phyloP scores from a whole-genome alignment of 2,113 vertebrate genomes.

The Panthera leo region DNA sequence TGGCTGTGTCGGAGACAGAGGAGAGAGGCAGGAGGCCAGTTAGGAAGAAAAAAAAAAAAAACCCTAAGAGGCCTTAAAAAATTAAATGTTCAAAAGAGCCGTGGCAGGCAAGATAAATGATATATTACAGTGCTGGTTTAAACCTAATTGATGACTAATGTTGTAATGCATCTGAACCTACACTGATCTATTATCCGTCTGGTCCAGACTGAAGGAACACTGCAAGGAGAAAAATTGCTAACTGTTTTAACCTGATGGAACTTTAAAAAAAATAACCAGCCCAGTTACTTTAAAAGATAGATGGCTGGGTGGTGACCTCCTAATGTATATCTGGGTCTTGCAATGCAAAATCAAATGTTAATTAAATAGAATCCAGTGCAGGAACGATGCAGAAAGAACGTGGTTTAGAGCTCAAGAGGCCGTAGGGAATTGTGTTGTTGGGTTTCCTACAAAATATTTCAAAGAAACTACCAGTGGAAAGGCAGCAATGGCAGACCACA shows the following conservation, averaged over 20 bases:
- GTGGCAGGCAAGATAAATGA: slow-evolving; percentile 86
- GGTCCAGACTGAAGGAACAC: slow-evolving; percentile 83
- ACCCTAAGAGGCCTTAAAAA: slow-evolving; percentile 86
- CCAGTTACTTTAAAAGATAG: slow-evolving; percentile 87
- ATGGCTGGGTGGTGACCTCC: slow-evolving; percentile 82
- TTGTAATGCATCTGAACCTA: slow-evolving; percentile 88
- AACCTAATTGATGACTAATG: slow-evolving; percentile 91
- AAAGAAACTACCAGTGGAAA: slow-evolving; percentile 21
- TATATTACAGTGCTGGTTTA: slow-evolving; percentile 85
- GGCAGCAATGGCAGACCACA: background rate
- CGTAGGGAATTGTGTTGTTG: slow-evolving; percentile 46
- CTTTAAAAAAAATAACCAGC: slow-evolving; percentile 81
- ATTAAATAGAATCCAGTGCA: slow-evolving; percentile 82
- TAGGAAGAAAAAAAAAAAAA: slow-evolving; percentile 70
- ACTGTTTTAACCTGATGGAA: slow-evolving; percentile 88
- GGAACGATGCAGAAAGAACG: slow-evolving; percentile 62
- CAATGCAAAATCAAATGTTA: slow-evolving; percentile 87
- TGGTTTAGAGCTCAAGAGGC: slow-evolving; percentile 70
- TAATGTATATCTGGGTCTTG: slow-evolving; percentile 86
- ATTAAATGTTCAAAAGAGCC: slow-evolving; percentile 87
- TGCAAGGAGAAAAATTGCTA: slow-evolving; percentile 90
- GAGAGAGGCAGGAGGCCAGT: slow-evolving; percentile 81
- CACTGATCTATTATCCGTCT: slow-evolving; percentile 88
- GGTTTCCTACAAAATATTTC: slow-evolving; percentile 45
- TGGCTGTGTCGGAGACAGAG: slow-evolving; percentile 84